phyloP scores from a whole-genome alignment of 2,797 vertebrate species.

The Glyptemys insculpta region DNA sequence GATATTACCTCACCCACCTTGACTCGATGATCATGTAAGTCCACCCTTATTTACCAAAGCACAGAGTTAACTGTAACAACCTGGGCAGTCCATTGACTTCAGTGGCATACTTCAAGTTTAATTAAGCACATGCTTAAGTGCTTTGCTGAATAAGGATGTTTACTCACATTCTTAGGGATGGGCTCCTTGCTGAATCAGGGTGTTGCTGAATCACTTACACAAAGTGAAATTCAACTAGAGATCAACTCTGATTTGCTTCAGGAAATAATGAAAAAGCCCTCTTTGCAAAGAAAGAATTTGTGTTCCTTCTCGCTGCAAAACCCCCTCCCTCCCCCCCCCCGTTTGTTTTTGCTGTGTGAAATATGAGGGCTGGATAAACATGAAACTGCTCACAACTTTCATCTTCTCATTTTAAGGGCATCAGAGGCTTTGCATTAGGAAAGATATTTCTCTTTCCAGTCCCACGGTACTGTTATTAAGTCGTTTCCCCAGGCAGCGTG shows the following conservation, averaged over 20 bases:
- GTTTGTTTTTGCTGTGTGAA: neutral
- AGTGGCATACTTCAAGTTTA: neutral
- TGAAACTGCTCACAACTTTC: neutral
- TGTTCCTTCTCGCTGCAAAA: neutral
- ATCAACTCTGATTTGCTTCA: rapidly evolving
- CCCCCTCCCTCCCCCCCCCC: neutral
- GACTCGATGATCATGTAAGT: neutral
- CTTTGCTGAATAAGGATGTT: neutral
- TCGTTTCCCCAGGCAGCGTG: neutral
- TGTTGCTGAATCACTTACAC: rapidly evolving
- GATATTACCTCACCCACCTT: neutral
- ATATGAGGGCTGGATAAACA: neutral
- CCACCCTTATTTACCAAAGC: neutral
- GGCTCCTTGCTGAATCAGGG: neutral
- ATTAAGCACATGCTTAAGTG: neutral
- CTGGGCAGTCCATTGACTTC: neutral
- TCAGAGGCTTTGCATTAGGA: neutral
- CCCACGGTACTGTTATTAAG: neutral
- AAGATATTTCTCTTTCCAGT: neutral
- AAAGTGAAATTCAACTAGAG: neutral
- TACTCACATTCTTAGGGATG: neutral
- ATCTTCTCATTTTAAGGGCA: neutral
- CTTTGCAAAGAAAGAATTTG: neutral
- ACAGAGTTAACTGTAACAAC: neutral
- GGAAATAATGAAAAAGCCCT: rapidly evolving